Base-by-base conservation (phyloP, 92 coral and sea anemone genomes). In the Meandrina meandrites region DNA sequence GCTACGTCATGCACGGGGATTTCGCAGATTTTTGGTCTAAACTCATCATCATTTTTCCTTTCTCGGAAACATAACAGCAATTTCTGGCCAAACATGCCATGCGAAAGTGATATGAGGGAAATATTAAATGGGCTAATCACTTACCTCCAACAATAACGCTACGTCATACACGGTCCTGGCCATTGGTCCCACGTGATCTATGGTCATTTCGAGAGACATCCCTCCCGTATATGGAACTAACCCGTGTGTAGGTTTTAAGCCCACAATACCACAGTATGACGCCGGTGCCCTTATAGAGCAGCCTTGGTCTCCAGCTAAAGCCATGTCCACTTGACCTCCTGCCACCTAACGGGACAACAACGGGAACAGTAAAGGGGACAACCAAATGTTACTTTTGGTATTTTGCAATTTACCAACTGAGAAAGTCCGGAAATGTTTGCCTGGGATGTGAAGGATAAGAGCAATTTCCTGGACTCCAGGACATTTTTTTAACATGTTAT, bases 181-280 rank as follows among this genome's bases (percentile, higher is more conserved):
- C 93, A 93, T 93, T 2, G 95, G 95, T 45, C 95, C 95, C 27
- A 87, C 76, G 82, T 93, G 95, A 64, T 93, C 95, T 7, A 90
- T 74, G 18, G 93, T 87, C 68, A 76, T 50, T 50, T 93, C 95
- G 24, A 84, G 24, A 11, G 90, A 58, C 56, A 50, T 22, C 12
- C 90, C 84, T 34, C 93, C 95, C 10, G 95, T 90, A 75, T 93
- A 93, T 18, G 95, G 93, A 47, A 93, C 93, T 42, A 93, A 50
- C 0, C 95, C 95, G 79, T 19, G 80, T 8, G 95, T 93, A 8
- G 95, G 95, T 71, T 93, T 93, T 81, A 93, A 81, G 50, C 95
- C 95, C 68, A 93, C 95, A 85, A 93, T 93, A 34, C 95, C 93
- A 81, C 95, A 93, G 30, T 79, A 67, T 21, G 93, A 89, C 28